These are phyloP conservation scores for Lineus longissimus DNA, from an alignment of 1,140 invertebrate genomes.

Conservation along the genomic window DNA sequence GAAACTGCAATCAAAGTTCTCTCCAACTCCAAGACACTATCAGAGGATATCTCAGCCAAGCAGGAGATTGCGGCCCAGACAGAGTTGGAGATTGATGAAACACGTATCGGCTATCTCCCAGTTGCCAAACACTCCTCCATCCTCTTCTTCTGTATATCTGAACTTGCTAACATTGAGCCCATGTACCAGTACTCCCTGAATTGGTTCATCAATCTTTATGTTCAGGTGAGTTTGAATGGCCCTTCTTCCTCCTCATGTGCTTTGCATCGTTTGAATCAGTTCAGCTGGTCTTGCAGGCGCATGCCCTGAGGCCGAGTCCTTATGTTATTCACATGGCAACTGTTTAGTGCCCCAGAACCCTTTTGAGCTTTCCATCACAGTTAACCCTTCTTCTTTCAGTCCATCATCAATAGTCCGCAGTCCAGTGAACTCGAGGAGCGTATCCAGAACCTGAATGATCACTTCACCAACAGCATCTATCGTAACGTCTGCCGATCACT, in stretches of 20 bases:
- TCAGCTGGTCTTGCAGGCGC: too few relatives aligned
- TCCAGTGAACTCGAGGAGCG: slow-evolving; percentile 46
- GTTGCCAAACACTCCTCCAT: slow-evolving; percentile 53
- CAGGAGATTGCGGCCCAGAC: slow-evolving; percentile 51
- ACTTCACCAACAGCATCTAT: slow-evolving; percentile 54
- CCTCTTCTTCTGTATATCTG: slow-evolving; percentile 55
- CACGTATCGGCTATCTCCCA: slow-evolving; percentile 51
- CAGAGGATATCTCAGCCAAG: slow-evolving; percentile 52
- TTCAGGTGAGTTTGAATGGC: slow-evolving; percentile 44
- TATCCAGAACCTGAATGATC: slow-evolving; percentile 52
- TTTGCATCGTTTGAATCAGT: too few relatives aligned
- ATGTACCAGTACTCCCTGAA: slow-evolving; percentile 56
- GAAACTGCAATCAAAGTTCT: slow-evolving; percentile 53
- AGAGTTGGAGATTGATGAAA: slow-evolving; percentile 52
- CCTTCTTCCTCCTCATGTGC: background rate
- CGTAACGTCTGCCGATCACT: slow-evolving; percentile 53
- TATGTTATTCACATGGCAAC: too few relatives aligned
- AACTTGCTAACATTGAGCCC: slow-evolving; percentile 53
- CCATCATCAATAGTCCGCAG: slow-evolving; percentile 47
- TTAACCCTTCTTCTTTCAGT: slow-evolving; percentile 36
- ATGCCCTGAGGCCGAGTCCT: too few relatives aligned
- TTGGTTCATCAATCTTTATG: slow-evolving; percentile 55
- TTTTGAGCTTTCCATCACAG: background rate
- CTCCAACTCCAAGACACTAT: slow-evolving; percentile 50
- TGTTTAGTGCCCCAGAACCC: too few relatives aligned